Base-by-base conservation (phyloP, 2,113 vertebrate species). In the Cavia porcellus region DNA sequence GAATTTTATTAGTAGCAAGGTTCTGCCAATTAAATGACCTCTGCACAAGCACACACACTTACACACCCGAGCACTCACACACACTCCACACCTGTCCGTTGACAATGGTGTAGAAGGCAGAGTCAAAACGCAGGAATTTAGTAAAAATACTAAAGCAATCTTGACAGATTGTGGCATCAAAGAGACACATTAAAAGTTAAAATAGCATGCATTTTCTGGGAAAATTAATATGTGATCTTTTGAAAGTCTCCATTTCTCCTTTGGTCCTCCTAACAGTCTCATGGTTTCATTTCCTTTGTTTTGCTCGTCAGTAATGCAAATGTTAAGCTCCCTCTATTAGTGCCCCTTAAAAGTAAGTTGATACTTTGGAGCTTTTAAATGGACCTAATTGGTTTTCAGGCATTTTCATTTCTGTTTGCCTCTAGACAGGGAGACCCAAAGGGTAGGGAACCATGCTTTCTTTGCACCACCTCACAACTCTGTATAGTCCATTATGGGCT, bases 211-310 rank as follows among this genome's bases (percentile, higher is more conserved):
- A n/a, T 97, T 97, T 98, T 97, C 92, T 86, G 90, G 90, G 92
- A 97, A 97, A 96, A 97, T 92, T 77, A 94, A 92, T 85, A 86
- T 83, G 32, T 86, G 86, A 86, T 84, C 79, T 96, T 95, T 90
- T 86, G 47, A 96, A 97, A 92, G 81, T 45, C 77, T 47, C 47
- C 61, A 35, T 95, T 81, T 95, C 93, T 92, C 85, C 75, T 81
- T 30, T 93, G 75, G 24, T 88, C 66, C 28, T 90, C 84, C 94
- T 96, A 97, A 96, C 68, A 96, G 79, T 42, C 89, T 87, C 59
- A 64, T 24, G 52, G 64, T 82, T 96, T 97, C 96, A 97, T 97
- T 98, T 98, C 96, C 96, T 98, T 96, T 98, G 96, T 96, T 97
- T 97, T 96, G 96, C 87, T 95, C 66, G 90, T 83, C 95, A 61